A percentile compares a stretch with the other conserved stretches of the same genome.
Evolutionary conservation across 2,113 vertebrate genomes (phyloP).

Genomic region (Ammospiza nelsoni): DNA sequence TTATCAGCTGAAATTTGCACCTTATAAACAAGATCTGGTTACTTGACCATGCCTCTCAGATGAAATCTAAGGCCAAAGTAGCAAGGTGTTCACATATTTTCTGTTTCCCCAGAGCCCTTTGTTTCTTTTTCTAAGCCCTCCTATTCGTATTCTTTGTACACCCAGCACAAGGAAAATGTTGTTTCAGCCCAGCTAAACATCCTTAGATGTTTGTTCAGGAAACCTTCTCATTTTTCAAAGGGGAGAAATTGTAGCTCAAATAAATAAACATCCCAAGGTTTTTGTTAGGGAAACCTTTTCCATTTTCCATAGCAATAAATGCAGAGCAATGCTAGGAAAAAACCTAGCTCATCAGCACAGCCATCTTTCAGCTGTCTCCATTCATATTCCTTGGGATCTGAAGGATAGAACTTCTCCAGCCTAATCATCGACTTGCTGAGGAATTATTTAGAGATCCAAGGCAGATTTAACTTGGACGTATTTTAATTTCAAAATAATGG

Average conservation of each 20-base stretch:
- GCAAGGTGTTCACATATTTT: constrained; percentile 30
- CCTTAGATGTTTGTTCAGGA: constrained; percentile 1
- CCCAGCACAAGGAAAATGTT: constrained; percentile 13
- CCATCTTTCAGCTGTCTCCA: background rate
- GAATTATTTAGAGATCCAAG: background rate
- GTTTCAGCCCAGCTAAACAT: constrained; percentile 1
- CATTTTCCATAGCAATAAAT: background rate
- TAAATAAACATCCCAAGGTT: background rate
- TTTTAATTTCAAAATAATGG: background rate
- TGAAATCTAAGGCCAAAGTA: constrained; percentile 16
- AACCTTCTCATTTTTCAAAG: constrained; percentile 28
- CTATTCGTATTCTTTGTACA: background rate
- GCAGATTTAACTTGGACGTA: background rate
- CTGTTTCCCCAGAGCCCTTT: constrained; percentile 2
- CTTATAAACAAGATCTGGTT: constrained; percentile 60
- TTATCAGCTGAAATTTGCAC: constrained; percentile 48
- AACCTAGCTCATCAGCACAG: background rate
- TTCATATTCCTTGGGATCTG: background rate
- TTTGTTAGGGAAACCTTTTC: background rate
- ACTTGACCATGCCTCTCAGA: constrained; percentile 28
- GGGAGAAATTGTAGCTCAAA: background rate
- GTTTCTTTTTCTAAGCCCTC: constrained; percentile 23
- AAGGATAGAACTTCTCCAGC: background rate
- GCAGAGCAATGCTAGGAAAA: background rate
- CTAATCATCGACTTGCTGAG: background rate